Conservation (phyloP, 2,888 invertebrate genomes). For the Callyntrura guangdongensis region DNA sequence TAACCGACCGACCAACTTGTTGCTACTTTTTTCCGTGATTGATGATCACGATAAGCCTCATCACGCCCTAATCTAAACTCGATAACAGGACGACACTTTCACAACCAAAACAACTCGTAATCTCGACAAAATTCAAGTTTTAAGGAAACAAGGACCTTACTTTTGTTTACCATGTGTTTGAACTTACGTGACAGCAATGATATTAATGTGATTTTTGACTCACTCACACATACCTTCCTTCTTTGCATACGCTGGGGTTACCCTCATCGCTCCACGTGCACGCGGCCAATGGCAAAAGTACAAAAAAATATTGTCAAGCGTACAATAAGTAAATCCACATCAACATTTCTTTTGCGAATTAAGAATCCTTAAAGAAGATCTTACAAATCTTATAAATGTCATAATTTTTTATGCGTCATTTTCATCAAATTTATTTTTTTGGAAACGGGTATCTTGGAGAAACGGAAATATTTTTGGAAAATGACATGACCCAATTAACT, state of each 20-base stretch:
- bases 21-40: background rate
- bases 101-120: constrained; percentile 3
- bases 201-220: constrained; percentile 35
- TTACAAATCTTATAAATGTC: no score
- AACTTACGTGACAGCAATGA: background rate
- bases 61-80: background rate
- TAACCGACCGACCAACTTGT: background rate
- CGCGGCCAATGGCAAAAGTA: background rate
- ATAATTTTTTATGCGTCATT: no score
- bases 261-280: constrained; percentile 19
- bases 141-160: background rate
- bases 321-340: no score
- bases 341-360: no score
- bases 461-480: no score
- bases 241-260: background rate
- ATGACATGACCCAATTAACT: no score
- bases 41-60: background rate
- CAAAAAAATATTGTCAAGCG: no score
- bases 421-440: no score
- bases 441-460: no score
- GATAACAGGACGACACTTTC: constrained; percentile 36
- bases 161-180: constrained; percentile 9
- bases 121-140: background rate
- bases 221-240: constrained; percentile 1
- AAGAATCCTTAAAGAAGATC: no score